A percentile compares a stretch with the other conserved stretches of the same genome.
Evolutionary conservation across 2,113 vertebrate species (phyloP).

Genomic region (Circaetus cinerascens): DNA sequence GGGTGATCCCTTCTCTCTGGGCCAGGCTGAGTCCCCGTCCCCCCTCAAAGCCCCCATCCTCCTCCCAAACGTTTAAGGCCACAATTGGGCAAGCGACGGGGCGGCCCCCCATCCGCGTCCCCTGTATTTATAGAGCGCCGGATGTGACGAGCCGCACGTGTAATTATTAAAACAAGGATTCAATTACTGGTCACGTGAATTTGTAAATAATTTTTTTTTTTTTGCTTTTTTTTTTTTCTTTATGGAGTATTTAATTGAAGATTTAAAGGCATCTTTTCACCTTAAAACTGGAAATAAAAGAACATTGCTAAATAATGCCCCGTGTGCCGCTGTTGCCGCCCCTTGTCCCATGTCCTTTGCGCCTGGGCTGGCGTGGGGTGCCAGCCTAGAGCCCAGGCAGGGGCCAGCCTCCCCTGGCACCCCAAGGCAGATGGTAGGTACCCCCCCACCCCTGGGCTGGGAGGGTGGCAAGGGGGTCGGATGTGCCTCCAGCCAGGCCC

Average conservation of each 20-base stretch:
- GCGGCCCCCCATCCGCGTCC: conserved; percentile 66
- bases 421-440: not conserved
- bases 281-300: conserved; percentile 85
- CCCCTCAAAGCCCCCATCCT: not conserved
- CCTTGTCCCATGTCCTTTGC: not conserved
- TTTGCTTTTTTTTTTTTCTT: conserved; percentile 81
- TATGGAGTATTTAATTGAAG: conserved; percentile 93
- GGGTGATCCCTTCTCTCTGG: not conserved
- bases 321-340: conserved; percentile 55
- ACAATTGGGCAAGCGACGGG: conserved; percentile 44
- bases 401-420: not conserved
- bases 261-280: conserved; percentile 88
- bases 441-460: not conserved
- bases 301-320: conserved; percentile 71
- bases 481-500: not conserved
- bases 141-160: conserved; percentile 81
- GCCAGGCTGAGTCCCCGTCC: not conserved
- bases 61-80: conserved; percentile 38
- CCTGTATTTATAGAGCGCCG: conserved; percentile 85
- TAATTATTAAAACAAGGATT: conserved; percentile 81
- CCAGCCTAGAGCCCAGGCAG: not conserved
- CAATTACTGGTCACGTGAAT: conserved; percentile 84
- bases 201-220: conserved; percentile 83
- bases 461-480: not conserved
- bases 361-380: not conserved